Evolutionary conservation across 2,888 invertebrate species (phyloP), one percentile per base, ranked within the genome.

Genomic region (Carpatolechia fugitivella): DNA sequence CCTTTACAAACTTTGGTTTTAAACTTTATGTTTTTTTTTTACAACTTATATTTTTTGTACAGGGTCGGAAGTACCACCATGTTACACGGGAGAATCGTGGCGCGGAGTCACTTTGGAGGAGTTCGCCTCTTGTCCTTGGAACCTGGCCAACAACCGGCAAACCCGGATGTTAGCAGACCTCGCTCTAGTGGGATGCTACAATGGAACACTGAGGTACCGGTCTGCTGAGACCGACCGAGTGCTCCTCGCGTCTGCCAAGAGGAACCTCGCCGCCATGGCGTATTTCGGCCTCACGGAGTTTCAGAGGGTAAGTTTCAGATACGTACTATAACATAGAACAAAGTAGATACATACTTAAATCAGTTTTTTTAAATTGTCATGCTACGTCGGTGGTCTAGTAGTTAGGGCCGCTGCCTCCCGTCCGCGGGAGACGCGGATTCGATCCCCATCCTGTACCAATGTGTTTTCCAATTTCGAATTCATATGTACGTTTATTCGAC

Each of bases 161-260:
- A 99, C 99, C 2, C 92, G 99, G 65, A 99, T 99, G 99, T 83
- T 99, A 72, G 97, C 99, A 13, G 98, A 99, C 91, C 91, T 99
- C 63, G 96, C 97, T 56, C 92, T 98, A 50, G 95, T 99, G 35
- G 97, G 98, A 56, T 99, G 99, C 89, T 99, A 99, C 89, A 97
- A 99, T 77, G 94, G 93, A 66, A 94, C 94, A 49, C 92, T 93
- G 63, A 93, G 96, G 91, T 92, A 94, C 50, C 72, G 86, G 52
- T 91, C 91, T 50, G 86, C 92, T 10, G 96, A 97, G 70, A 92
- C 96, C 35, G 96, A 97, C 74, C 91, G 94, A 53, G 94, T 98
- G 48, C 94, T 99, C 92, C 90, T 99, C 61, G 96, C 96, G 33
- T 98, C 98, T 74, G 99, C 99, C 53, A 99, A 99, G 88, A 93